phyloP scores from a whole-genome alignment of 2,888 invertebrate genomes.

The Drosophila seclusa region DNA sequence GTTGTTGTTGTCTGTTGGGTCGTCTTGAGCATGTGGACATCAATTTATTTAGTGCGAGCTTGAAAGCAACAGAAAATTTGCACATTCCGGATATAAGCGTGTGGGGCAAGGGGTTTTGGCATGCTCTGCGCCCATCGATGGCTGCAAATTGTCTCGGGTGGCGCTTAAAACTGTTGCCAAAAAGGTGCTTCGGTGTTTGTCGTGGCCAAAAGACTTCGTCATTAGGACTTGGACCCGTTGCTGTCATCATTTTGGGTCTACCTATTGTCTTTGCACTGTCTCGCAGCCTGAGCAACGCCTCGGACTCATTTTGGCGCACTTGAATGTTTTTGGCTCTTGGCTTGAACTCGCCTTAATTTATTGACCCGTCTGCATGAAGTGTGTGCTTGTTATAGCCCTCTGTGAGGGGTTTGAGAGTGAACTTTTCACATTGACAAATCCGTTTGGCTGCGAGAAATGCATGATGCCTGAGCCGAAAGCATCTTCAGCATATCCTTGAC shows the following conservation, averaged over 20 bases:
- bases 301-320: not conserved
- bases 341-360: constrained; percentile 37
- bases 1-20: constrained; percentile 29
- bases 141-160: constrained; percentile 33
- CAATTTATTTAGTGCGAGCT: constrained; percentile 73
- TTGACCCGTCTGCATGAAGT: constrained; percentile 8
- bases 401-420: not conserved
- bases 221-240: constrained; percentile 16
- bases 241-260: constrained; percentile 13
- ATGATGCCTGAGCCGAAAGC: not conserved
- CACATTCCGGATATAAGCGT: constrained; percentile 55
- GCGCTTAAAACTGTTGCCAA: constrained; percentile 32
- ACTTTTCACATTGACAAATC: not conserved
- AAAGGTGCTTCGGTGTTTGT: constrained; percentile 44
- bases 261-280: constrained; percentile 28
- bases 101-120: not conserved
- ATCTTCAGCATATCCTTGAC: constrained; percentile 23
- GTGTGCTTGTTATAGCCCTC: not conserved
- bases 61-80: constrained; percentile 54
- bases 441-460: not conserved
- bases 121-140: constrained; percentile 25
- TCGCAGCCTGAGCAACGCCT: constrained; percentile 3
- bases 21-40: constrained; percentile 71
- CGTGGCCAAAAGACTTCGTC: constrained; percentile 28
- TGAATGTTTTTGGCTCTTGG: constrained; percentile 29